Base-by-base conservation (phyloP, 2,888 invertebrate species). In the Zaprionus bogoriensis region DNA sequence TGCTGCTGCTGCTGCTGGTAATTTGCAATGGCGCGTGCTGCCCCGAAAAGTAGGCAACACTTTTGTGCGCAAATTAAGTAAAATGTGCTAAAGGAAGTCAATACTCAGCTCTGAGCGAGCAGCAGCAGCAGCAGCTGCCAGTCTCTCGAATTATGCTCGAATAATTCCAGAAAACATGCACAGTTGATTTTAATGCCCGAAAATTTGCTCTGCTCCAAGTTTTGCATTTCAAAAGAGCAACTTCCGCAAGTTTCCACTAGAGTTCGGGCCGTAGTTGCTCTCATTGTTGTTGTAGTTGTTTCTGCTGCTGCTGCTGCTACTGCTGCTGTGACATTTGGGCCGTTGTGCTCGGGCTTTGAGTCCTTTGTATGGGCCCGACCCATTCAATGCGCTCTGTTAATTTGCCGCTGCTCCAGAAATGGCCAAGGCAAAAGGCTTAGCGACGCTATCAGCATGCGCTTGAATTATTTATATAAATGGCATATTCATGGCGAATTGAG, bases 331-430 rank as follows among this genome's bases (percentile, higher is more conserved):
- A 84, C 81, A 81, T 81, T 79, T 83, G 66, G 51, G 42, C 68
- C 46, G 53, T 54, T 67, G 57, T 72, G n/a, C 42, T 36, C 52
- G 52, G 50, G 65, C 69, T 69, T 61, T 63, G 58, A 60, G 59
- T 58, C 69, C 66, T 75, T 75, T 68, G 68, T 62, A 59, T 66
- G 23, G 53, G 52, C 32, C 59, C 25, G 44, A 19, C 54, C 70
- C 53, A 77, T 86, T 83, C 71, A 86, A 83, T 83, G 72, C 83
- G 82, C 82, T 83, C 82, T 86, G 82, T 83, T 83, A 83, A 83
- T 83, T 85, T 85, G 59, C 55, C 52, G 41, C 50, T 67, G 72
- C 68, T 74, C 67, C 54, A 39, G 42, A 61, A n/a, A 69, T 55
- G 46, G 57, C 25, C 44, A 9, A 44, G 63, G 20, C 42, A 47